These are phyloP conservation scores for Okapia johnstoni DNA, from an alignment of 2,113 vertebrate species.

Conservation along the genomic window DNA sequence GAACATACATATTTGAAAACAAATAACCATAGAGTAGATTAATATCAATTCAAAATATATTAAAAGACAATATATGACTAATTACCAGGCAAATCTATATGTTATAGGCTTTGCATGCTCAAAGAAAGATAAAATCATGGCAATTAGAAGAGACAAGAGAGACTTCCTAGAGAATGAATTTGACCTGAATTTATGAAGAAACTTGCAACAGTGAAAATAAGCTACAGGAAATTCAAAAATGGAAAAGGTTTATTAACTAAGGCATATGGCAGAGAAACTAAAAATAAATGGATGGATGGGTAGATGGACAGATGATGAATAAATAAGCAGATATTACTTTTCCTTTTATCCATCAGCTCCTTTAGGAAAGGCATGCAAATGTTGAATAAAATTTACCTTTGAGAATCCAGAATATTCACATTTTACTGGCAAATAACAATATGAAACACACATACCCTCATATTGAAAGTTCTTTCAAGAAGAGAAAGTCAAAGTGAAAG, in stretches of 20 bases:
- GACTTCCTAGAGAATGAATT: neutral
- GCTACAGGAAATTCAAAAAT: neutral
- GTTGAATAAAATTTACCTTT: neutral
- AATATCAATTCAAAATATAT: neutral
- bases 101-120: neutral
- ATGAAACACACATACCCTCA: neutral
- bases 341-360: neutral
- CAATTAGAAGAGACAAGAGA: neutral
- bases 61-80: neutral
- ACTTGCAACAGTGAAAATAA: neutral
- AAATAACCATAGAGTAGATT: neutral
- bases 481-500: neutral
- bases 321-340: neutral
- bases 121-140: neutral
- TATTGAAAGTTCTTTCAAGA: neutral
- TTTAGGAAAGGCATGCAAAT: neutral
- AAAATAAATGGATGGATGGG: neutral
- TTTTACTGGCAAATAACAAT: neutral
- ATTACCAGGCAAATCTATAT: neutral
- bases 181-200: neutral
- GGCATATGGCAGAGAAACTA: neutral
- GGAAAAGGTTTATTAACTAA: neutral
- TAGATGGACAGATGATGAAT: neutral
- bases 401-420: neutral
- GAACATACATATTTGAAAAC: neutral